phyloP scores from a whole-genome alignment of 2,113 vertebrate species.

The Tragelaphus buxtoni region DNA sequence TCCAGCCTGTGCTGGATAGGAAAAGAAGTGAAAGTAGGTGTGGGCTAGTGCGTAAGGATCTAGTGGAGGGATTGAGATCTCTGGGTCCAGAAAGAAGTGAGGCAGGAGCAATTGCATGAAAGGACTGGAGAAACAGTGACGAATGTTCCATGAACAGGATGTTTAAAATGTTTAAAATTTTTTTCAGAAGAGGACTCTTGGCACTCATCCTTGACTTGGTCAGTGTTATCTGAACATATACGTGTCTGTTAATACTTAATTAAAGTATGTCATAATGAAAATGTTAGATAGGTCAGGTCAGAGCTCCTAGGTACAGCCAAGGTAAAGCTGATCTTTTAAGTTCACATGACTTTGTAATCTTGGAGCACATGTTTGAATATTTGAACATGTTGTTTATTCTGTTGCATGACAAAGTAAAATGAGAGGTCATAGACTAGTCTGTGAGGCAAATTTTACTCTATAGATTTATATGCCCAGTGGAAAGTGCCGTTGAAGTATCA shows the following conservation, averaged over 20 bases:
- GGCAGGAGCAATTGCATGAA: background rate
- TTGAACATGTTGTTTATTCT: background rate
- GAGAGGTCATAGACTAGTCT: background rate
- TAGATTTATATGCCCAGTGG: background rate
- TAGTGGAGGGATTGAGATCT: background rate
- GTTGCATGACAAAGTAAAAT: conserved; percentile 34
- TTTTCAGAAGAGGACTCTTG: background rate
- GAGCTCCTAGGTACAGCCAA: background rate
- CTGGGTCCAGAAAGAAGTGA: background rate
- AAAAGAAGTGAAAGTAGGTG: background rate
- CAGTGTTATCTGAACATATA: background rate
- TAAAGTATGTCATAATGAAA: conserved; percentile 19
- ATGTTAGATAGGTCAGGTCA: background rate
- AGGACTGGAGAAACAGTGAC: background rate
- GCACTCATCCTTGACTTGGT: background rate
- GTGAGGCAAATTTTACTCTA: background rate
- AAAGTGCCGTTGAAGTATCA: background rate
- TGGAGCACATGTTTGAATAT: conserved; percentile 2
- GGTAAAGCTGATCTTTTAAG: background rate
- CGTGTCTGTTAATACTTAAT: conserved; percentile 8
- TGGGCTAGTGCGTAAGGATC: background rate
- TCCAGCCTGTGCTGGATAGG: background rate
- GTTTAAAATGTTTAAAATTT: background rate
- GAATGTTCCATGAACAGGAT: background rate
- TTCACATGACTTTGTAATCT: conserved; percentile 8